Evolutionary conservation across 2,797 vertebrate species (phyloP), one percentile per base, ranked within the genome.

Genomic region (Chelon auratus): DNA sequence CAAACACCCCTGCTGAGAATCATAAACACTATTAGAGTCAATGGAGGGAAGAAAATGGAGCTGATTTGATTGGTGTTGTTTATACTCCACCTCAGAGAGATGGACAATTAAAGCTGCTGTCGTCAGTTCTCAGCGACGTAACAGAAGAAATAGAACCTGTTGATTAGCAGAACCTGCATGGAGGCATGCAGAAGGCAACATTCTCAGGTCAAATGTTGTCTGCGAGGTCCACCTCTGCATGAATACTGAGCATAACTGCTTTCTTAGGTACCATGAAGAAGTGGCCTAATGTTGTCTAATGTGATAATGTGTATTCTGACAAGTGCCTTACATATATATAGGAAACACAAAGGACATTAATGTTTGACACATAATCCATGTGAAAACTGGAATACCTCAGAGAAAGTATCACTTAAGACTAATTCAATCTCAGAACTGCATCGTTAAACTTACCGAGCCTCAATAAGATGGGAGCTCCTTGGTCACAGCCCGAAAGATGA

Each of bases 61-160:
- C 73, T 89, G 86, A 89, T 90, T 80, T 85, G 82, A 91, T 91
- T 84, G 85, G 40, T 68, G 72, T 67, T 90, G 82, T 90, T 91
- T 87, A 80, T 86, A 80, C 87, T 82, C 69, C 65, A 76, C 84
- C 77, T 87, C 81, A 45, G 86, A 90, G 89, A 88, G 61, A 36
- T 13, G 75, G 82, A 70, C 68, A 86, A 86, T 88, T 82, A 87
- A 75, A 83, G 67, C 67, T 48, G 74, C 55, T 57, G 71, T 78
- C 22, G 36, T 47, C 68, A n/a, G 64, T 69, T 68, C 58, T n/a
- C 57, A 42, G 61, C 50, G 77, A 74, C 60, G 51, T 74, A 73
- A 9, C 70, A 15, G 13, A 43, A 24, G 0, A 26, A 26, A 4
- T 3, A 26, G 24, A 26, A 26, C 24, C 24, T 26, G 24, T 26